A percentile compares a stretch with the other conserved stretches of the same genome.
Conservation (phyloP, 2,113 vertebrate species). For the Hippopotamus amphibius region DNA sequence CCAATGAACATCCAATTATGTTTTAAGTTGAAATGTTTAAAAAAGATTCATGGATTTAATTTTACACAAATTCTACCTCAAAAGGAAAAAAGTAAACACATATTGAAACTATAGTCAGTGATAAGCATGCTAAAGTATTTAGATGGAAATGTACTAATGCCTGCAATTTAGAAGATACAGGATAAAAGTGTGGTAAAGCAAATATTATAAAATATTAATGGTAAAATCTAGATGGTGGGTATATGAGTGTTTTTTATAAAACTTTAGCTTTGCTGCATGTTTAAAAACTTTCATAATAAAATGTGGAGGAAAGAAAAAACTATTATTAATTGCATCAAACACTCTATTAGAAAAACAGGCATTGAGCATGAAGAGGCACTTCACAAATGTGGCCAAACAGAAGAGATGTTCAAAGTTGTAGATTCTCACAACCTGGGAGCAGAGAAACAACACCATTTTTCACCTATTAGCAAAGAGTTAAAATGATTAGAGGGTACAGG, state of each 20-base stretch:
- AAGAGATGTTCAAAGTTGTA: neutral
- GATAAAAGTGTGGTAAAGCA: neutral
- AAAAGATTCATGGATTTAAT: neutral
- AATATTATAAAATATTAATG: neutral
- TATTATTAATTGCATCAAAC: neutral
- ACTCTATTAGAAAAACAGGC: neutral
- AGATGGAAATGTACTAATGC: neutral
- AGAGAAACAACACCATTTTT: neutral
- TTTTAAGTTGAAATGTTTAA: neutral
- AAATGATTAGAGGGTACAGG: neutral
- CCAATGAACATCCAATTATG: neutral
- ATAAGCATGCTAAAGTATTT: neutral
- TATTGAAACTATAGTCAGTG: neutral
- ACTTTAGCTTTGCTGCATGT: neutral
- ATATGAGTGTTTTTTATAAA: neutral
- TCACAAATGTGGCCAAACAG: neutral
- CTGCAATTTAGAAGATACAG: neutral
- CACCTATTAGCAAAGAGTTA: neutral
- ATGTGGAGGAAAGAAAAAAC: neutral
- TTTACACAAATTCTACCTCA: neutral
- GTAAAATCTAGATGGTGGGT: neutral
- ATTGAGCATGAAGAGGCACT: neutral
- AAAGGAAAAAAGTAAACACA: neutral
- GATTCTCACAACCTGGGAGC: neutral
- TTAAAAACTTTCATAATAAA: constrained; percentile 2